Conservation (phyloP, 2,888 invertebrate species). For the Colletes collaris region DNA sequence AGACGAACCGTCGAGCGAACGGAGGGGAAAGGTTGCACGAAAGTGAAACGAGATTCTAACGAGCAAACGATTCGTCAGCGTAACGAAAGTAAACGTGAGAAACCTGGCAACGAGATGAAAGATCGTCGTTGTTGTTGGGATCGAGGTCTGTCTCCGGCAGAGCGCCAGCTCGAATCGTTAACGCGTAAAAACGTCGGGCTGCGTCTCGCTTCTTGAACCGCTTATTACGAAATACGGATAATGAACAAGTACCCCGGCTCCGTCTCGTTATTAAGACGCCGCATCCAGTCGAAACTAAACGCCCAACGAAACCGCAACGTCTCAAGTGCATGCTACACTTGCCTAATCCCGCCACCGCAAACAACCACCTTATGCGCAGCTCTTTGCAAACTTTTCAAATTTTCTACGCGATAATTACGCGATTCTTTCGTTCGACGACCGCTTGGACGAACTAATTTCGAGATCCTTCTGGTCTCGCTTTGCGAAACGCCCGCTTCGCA, state of each 20-base stretch:
- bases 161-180: conserved; percentile 13
- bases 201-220: background rate
- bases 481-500: too few relatives aligned
- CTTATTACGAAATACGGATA: conserved; percentile 52
- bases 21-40: background rate
- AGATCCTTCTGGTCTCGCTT: background rate
- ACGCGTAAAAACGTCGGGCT: background rate
- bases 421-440: background rate
- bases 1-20: too few relatives aligned
- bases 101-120: conserved; percentile 4
- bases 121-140: too few relatives aligned
- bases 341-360: conserved; percentile 73
- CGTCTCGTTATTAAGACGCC: conserved; percentile 59
- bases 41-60: background rate
- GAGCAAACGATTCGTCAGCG: background rate
- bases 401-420: conserved; percentile 77
- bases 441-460: background rate
- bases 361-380: conserved; percentile 38
- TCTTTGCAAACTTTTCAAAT: conserved; percentile 73
- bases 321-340: conserved; percentile 76
- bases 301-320: conserved; percentile 63
- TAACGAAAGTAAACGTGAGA: conserved; percentile 4
- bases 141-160: background rate
- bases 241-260: conserved; percentile 45
- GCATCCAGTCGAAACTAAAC: conserved; percentile 43